These are phyloP conservation scores for Abramis brama DNA, from an alignment of 2,113 vertebrate genomes.

Conservation along the genomic window DNA sequence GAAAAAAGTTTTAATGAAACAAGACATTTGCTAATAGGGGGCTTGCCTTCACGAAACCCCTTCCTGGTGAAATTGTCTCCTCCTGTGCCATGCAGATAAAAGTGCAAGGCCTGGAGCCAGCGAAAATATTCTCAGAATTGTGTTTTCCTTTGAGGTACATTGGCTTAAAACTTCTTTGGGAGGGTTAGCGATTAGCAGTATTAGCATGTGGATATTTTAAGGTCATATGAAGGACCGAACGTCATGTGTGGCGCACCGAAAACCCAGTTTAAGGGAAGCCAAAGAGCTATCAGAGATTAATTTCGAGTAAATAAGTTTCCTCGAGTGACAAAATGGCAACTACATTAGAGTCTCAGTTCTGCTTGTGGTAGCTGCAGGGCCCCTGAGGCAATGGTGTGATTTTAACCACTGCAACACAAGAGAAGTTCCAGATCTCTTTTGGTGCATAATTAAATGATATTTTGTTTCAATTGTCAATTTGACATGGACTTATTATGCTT, in stretches of 20 bases:
- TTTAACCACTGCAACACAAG: slow-evolving; percentile 20
- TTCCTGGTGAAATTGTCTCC: slow-evolving; percentile 48
- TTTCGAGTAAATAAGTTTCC: slow-evolving; percentile 42
- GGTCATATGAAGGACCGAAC: neutral
- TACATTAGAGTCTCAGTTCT: slow-evolving; percentile 60
- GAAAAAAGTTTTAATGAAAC: slow-evolving; percentile 40
- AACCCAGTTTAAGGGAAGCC: neutral
- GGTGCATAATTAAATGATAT: neutral
- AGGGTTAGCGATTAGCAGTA: slow-evolving; percentile 40
- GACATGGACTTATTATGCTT: neutral
- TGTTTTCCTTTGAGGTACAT: slow-evolving; percentile 36
- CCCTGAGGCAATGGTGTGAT: slow-evolving; percentile 37
- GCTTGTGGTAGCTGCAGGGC: slow-evolving; percentile 56
- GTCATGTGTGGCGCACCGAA: neutral
- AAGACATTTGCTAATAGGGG: slow-evolving; percentile 36
- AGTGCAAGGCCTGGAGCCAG: slow-evolving; percentile 43
- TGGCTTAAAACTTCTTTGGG: slow-evolving; percentile 11
- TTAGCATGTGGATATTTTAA: slow-evolving; percentile 38
- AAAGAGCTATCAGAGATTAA: neutral
- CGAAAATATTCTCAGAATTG: slow-evolving; percentile 21
- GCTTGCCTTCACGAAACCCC: slow-evolving; percentile 30
- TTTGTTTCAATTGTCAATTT: neutral
- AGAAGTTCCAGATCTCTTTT: slow-evolving; percentile 28
- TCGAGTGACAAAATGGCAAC: slow-evolving; percentile 59
- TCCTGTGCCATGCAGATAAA: slow-evolving; percentile 56